Conservation (phyloP, 2,888 invertebrate species). For the Pseudococcus jackbeardsleyi region DNA sequence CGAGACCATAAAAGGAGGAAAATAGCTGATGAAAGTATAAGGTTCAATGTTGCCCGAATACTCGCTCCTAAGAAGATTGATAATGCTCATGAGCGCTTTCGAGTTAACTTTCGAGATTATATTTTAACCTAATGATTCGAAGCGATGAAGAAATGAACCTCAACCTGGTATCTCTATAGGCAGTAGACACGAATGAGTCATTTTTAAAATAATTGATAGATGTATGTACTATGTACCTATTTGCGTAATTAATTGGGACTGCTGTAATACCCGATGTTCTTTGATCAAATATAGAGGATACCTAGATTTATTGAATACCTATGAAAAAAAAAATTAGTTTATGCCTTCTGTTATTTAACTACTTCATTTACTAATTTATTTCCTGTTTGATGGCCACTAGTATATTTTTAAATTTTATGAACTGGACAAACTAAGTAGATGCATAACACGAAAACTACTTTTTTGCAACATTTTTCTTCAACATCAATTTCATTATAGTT, state of each 20-base stretch:
- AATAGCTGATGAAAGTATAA: background rate
- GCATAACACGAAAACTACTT: background rate
- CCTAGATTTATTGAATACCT: too few species aligned
- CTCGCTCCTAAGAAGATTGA: background rate
- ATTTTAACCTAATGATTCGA: too few species aligned
- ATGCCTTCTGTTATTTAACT: background rate
- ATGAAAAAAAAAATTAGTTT: background rate
- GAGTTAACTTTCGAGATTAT: background rate
- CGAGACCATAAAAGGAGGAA: conserved; percentile 25
- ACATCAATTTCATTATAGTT: background rate
- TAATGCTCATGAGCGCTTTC: background rate
- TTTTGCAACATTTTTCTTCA: background rate
- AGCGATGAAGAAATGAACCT: too few species aligned
- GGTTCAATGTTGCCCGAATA: background rate
- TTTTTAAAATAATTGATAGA: background rate
- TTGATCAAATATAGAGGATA: background rate
- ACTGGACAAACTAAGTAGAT: background rate
- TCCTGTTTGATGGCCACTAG: background rate
- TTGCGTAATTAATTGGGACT: background rate
- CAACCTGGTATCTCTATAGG: background rate
- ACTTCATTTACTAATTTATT: background rate
- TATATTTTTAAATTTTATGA: conserved; percentile 1
- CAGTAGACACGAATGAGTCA: background rate
- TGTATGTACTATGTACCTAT: background rate
- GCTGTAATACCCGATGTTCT: background rate